Evolutionary conservation across 2,113 vertebrate genomes (phyloP).

Genomic region (Conger conger): DNA sequence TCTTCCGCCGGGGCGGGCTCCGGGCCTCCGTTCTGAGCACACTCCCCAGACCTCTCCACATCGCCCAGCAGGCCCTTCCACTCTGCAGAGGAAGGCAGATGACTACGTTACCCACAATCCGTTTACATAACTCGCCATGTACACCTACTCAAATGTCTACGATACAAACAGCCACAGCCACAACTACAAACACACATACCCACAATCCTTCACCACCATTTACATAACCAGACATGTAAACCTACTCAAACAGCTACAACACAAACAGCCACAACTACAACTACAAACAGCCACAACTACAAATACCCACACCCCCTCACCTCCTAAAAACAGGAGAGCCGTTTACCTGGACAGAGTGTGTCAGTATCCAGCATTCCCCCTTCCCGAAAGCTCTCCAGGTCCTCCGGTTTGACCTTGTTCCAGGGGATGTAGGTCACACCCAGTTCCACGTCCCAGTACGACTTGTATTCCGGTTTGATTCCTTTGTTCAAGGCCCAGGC

Average conservation of each 20-base stretch:
- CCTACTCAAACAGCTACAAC: too few species aligned
- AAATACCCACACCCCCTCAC: too few species aligned
- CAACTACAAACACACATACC: too few species aligned
- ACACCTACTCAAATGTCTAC: neutral
- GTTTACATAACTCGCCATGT: neutral
- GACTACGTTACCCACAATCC: neutral
- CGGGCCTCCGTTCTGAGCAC: slow-evolving; percentile 85
- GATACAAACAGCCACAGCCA: too few species aligned
- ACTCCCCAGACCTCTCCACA: slow-evolving; percentile 73
- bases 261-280: neutral
- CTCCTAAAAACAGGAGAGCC: neutral
- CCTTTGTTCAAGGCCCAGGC: slow-evolving; percentile 99
- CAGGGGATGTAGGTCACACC: slow-evolving; percentile 96
- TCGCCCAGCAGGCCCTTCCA: slow-evolving; percentile 80
- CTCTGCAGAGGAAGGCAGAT: slow-evolving; percentile 61
- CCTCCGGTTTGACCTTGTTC: slow-evolving; percentile 87
- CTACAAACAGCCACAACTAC: neutral
- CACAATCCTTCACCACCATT: too few species aligned
- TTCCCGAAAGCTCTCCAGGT: slow-evolving; percentile 89
- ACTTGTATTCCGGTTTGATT: slow-evolving; percentile 93
- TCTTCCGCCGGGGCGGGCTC: slow-evolving; percentile 81
- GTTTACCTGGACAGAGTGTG: slow-evolving; percentile 86
- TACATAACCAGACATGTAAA: too few species aligned
- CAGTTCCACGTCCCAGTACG: slow-evolving; percentile 95
- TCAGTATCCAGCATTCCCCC: slow-evolving; percentile 90